These are phyloP conservation scores for Drosophila monieri DNA, from an alignment of 2,888 invertebrate species.

Conservation along the genomic window DNA sequence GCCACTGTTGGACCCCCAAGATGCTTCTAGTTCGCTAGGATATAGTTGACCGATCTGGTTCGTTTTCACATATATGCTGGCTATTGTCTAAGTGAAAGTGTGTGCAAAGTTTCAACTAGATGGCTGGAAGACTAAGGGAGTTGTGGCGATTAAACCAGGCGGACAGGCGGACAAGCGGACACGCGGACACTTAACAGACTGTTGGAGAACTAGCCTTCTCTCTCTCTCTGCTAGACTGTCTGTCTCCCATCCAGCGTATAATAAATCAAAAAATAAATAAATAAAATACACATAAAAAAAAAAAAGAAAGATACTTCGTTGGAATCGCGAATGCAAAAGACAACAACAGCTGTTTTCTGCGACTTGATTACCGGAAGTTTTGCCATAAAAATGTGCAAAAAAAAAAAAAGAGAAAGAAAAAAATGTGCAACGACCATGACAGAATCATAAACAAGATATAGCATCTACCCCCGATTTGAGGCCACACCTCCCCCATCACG, in stretches of 20 bases:
- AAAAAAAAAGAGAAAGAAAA: not conserved
- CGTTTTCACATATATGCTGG: no score
- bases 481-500: constrained; percentile 1
- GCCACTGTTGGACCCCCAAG: constrained; percentile 46
- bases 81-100: no score
- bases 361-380: constrained; percentile 61
- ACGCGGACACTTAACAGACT: not conserved
- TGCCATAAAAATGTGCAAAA: constrained; percentile 41
- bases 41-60: no score
- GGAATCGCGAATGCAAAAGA: constrained; percentile 19
- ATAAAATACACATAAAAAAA: not conserved
- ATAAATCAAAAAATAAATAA: not conserved
- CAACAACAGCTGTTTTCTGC: constrained; percentile 32
- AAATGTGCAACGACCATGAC: constrained; percentile 45
- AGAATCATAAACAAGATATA: constrained; percentile 50
- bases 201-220: no score
- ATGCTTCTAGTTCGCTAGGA: no score
- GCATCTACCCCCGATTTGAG: constrained; percentile 8
- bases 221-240: no score
- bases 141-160: not conserved
- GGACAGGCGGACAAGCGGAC: not conserved
- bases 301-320: constrained; percentile 18
- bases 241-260: no score
- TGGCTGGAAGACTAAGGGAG: not conserved
- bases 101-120: no score